Base-by-base conservation (phyloP, 2,888 invertebrate species). In the Metellina segmentata region DNA sequence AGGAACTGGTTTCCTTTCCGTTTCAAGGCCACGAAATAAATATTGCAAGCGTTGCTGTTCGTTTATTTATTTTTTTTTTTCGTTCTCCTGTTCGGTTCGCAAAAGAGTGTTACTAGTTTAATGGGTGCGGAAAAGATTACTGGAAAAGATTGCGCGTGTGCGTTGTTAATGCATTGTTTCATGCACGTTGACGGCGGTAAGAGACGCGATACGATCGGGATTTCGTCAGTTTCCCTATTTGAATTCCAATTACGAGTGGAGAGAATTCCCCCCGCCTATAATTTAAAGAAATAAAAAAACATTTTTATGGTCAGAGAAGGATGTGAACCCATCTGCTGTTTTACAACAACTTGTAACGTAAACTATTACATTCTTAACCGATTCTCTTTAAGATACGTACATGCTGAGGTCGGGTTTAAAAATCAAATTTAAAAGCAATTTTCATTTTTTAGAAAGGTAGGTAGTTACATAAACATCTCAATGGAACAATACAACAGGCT, bases 1-100 rank as follows among this genome's bases (percentile, higher is more conserved):
- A n/a, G 52, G 20, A 91, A 91, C 90, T 75, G 90, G 90, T 91
- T 91, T 81, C 48, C 85, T 81, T 86, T 34, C 34, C 34, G 74
- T 77, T 72, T 70, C 90, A 91, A 91, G 90, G 90, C 70, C 86
- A 75, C 34, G 70, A 75, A 85, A 75, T 61, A 85, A 81, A 81
- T 81, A 81, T 85, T 77, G 81, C 74, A 77, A 53, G 69, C 34
- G 20, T 34, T 11, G 20, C 34, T 34, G 34, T 34, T 34, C 34
- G 34, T 34, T 34, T 34, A 34, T 34, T 34, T 34, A 61, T 52
- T 82, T 77, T 19, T 81, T 85, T 85, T 48, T 34, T 69, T 20
- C 13, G 48, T 20, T 83, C 72, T 72, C 16, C n/a, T 34, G 34
- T 20, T 81, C 34, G 9, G 20, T 34, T 13, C 16, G 52, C n/a